Evolutionary conservation across 2,888 invertebrate species (phyloP), one percentile per base, ranked within the genome.

Genomic region (Protodeltote pygarga): DNA sequence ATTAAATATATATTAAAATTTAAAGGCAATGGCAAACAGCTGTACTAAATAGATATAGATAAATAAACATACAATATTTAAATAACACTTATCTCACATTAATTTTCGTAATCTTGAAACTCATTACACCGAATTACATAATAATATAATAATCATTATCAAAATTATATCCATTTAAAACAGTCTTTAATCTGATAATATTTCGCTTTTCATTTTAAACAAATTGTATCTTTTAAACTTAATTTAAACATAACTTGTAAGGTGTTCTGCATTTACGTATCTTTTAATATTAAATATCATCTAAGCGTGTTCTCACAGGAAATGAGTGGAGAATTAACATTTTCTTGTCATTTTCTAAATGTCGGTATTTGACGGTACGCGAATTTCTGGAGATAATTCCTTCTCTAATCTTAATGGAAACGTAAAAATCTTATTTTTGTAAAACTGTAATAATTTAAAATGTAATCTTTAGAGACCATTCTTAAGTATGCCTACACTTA

Each of bases 221-320:
- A 48, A 49, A 54, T 34, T 54, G 31, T 45, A 21, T 46, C 5
- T 31, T 29, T 48, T 35, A 9, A 17, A 27, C 13, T 47, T 50
- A 52, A 59, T 52, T 50, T n/a, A 4, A 49, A 35, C 4, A 21
- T 49, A 49, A 47, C 28, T 41, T 32, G 31, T 29, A 29, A 49
- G 47, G 20, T n/a, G 11, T 8, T 27, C 6, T 48, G 21, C 29
- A 40, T 44, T 57, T 48, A 41, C 16, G 23, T 24, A 23, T 17
- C 14, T 23, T 23, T 52, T 49, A 37, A 44, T 35, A 46, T 59
- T 52, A 28, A 28, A 49, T 47, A 52, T 32, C 16, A 28, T 37
- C 14, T 8, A 20, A 33, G 19, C 23, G 19, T 21, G 32, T 31
- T 39, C 19, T 16, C 5, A 9, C n/a, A 44, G 13, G 15, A 45